Conservation (phyloP, 1,140 invertebrate genomes). For the Dendrolimus punctatus region DNA sequence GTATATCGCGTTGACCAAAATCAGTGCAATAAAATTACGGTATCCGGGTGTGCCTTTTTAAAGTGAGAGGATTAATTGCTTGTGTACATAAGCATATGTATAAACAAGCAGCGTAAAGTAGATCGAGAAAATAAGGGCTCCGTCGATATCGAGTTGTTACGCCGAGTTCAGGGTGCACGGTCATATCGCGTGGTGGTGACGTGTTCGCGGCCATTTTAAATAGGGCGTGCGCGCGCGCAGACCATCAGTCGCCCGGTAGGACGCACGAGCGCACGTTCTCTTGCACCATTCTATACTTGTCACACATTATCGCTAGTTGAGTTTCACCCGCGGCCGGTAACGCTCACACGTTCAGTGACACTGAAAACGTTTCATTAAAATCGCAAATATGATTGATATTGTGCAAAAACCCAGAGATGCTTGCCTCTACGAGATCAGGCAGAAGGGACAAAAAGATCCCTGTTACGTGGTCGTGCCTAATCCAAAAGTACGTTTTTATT, state of each 20-base stretch:
- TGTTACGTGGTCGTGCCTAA: conserved; percentile 78
- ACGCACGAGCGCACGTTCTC: conserved; percentile 35
- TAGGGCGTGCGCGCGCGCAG: conserved; percentile 57
- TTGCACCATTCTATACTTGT: conserved; percentile 10
- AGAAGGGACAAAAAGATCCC: conserved; percentile 74
- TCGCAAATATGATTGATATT: conserved; percentile 61
- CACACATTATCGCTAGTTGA: conserved; percentile 26
- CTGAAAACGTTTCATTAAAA: conserved; percentile 22
- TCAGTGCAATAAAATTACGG: too few relatives aligned
- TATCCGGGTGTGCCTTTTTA: too few relatives aligned
- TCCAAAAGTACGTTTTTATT: conserved; percentile 72
- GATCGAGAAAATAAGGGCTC: conserved; percentile 33
- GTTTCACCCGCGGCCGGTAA: conserved; percentile 24
- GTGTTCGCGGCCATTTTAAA: conserved; percentile 62
- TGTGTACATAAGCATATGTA: too few relatives aligned
- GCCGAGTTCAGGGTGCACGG: conserved; percentile 55
- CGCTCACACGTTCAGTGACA: conserved; percentile 27
- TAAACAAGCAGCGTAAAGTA: conserved; percentile 3
- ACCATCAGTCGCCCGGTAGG: conserved; percentile 64
- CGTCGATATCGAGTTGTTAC: conserved; percentile 38
- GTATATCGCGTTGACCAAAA: too few relatives aligned
- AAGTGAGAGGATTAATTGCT: too few relatives aligned
- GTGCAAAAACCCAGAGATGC: conserved; percentile 63
- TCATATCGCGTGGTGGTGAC: conserved; percentile 53
- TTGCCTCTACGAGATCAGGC: conserved; percentile 76